Percentiles rank a stretch among this genome's conserved stretches.
Evolutionary conservation across 2,888 invertebrate species (phyloP).

Genomic region (Lasioglossum morio): DNA sequence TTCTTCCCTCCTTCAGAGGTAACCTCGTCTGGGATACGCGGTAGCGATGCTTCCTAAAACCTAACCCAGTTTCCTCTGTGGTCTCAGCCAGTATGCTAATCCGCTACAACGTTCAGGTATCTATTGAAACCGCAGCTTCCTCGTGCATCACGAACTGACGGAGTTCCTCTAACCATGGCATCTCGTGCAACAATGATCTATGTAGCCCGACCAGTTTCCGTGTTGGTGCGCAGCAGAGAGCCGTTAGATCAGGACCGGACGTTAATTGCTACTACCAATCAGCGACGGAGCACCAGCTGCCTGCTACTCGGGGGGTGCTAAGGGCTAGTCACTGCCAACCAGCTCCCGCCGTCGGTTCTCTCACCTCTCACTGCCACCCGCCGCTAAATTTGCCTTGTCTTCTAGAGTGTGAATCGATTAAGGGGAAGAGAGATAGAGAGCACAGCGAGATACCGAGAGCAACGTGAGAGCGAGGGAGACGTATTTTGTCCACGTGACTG

Average conservation of each 20-base stretch:
- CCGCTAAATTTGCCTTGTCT: slow-evolving; percentile 64
- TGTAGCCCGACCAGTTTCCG: slow-evolving; percentile 71
- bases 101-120: slow-evolving; percentile 72
- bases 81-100: slow-evolving; percentile 75
- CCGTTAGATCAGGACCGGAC: slow-evolving; percentile 76
- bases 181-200: slow-evolving; percentile 79
- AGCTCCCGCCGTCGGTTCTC: slow-evolving; percentile 48
- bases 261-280: slow-evolving; percentile 83
- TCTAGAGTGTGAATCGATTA: slow-evolving; percentile 63
- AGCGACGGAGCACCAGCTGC: slow-evolving; percentile 69
- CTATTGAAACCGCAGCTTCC: slow-evolving; percentile 75
- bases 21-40: slow-evolving; percentile 48
- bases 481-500: slow-evolving; percentile 64
- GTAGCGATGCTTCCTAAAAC: slow-evolving; percentile 66
- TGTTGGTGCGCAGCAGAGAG: slow-evolving; percentile 70
- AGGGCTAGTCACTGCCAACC: slow-evolving; percentile 59
- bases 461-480: background rate
- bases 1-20: slow-evolving; percentile 11
- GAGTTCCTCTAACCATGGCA: slow-evolving; percentile 72
- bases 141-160: slow-evolving; percentile 65
- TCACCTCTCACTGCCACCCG: slow-evolving; percentile 41
- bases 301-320: slow-evolving; percentile 50
- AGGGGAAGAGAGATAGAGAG: background rate
- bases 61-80: slow-evolving; percentile 74
- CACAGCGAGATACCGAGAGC: background rate